These are phyloP conservation scores for Caenorhabditis auriculariae DNA, from an alignment of 2,888 invertebrate genomes.

Conservation along the genomic window DNA sequence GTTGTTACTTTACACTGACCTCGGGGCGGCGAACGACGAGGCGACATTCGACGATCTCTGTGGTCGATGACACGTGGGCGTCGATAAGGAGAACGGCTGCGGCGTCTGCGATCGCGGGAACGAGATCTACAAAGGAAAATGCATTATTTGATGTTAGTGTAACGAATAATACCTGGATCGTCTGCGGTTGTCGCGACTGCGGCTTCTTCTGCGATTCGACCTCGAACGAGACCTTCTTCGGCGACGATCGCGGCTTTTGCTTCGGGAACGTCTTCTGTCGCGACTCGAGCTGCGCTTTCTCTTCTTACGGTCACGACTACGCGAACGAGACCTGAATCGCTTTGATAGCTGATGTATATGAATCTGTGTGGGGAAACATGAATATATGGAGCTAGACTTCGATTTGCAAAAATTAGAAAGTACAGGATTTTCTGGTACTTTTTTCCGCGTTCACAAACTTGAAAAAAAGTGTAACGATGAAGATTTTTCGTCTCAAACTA, in stretches of 20 bases:
- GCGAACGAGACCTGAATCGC: conserved; percentile 6
- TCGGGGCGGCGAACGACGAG: conserved; percentile 28
- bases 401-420: no score
- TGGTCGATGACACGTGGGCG: conserved; percentile 23
- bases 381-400: no score
- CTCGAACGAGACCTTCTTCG: conserved; percentile 19
- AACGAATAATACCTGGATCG: conserved; percentile 8
- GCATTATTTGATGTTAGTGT: background rate
- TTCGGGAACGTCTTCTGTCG: conserved; percentile 12
- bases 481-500: no score
- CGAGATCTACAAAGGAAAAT: conserved; percentile 2
- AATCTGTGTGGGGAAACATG: no score
- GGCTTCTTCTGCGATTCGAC: conserved; percentile 15
- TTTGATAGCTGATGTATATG: no score
- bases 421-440: no score
- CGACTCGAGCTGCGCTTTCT: conserved; percentile 12
- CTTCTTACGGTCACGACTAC: conserved; percentile 7
- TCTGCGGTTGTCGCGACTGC: conserved; percentile 9
- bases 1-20: conserved; percentile 1
- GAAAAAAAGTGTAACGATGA: no score
- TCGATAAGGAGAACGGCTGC: conserved; percentile 31
- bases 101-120: conserved; percentile 33
- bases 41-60: conserved; percentile 26
- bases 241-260: conserved; percentile 29
- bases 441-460: no score